Base-by-base conservation (phyloP, 2,888 invertebrate species). In the Nomada flava region DNA sequence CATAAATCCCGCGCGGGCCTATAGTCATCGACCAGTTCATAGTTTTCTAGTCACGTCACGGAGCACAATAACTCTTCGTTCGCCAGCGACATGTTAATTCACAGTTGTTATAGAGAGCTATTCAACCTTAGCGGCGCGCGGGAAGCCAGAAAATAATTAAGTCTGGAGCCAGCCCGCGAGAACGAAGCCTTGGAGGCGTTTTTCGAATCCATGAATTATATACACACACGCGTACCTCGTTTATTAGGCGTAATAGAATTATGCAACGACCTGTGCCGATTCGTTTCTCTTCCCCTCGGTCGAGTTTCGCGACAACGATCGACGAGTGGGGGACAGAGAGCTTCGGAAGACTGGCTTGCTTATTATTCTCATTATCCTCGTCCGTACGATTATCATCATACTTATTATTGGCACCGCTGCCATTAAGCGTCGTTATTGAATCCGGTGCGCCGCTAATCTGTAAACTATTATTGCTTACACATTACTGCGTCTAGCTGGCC, bases 171-270 rank as follows among this genome's bases (percentile, higher is more conserved):
- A 23, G 59, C 36, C 71, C 50, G 29, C 60, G 71, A 74, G 60
- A 13, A 18, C 42, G 20, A 11, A 13, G 57, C 63, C 68, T 76
- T 47, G 62, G 70, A 42, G 57, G 70, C 65, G 47, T 72, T 50
- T 73, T 57, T 53, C 62, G 62, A 83, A 87, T 89, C 83, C 85
- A 76, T 79, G 84, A 89, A 89, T 86, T 84, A 87, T 36, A 36
- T 36, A 36, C 7, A 36, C 36, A 36, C 36, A 89, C 81, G 84
- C 73, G 68, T 72, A 59, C 70, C 83, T 75, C 76, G 84, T 87
- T 81, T 78, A 86, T 87, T 82, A 87, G 26, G 60, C 50, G 59
- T 52, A 59, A 44, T 50, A 55, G 36, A 79, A 83, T 85, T 86
- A 79, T 82, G 86, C 85, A 86, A 85, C 71, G 76, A 60, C 59